Evolutionary conservation across 2,888 invertebrate genomes (phyloP).

Genomic region (Protonemura montana): DNA sequence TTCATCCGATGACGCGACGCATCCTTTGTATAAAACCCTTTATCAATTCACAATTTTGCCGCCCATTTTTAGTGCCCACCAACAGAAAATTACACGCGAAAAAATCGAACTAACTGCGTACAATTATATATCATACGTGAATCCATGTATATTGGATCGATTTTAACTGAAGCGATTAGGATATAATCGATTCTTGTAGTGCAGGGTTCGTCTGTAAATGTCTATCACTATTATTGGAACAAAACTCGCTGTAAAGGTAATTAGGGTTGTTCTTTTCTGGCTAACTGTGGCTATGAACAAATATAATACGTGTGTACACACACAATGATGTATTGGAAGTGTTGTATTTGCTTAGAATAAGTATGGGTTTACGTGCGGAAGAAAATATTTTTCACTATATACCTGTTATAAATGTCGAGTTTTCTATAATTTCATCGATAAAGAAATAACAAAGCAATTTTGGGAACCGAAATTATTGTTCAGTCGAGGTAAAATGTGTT

Average conservation of each 20-base stretch:
- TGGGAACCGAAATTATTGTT: not conserved
- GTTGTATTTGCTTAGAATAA: not conserved
- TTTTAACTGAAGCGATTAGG: not conserved
- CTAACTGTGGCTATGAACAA: conserved; percentile 1
- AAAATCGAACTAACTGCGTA: not conserved
- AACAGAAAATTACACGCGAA: not conserved
- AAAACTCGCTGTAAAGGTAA: not conserved
- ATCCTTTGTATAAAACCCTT: not conserved
- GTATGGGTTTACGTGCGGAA: not conserved
- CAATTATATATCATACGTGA: not conserved
- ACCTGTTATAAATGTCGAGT: not conserved
- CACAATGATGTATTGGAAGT: not conserved
- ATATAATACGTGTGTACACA: not conserved
- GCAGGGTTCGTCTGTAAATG: not conserved
- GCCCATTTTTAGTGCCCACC: not conserved
- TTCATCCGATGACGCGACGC: not conserved
- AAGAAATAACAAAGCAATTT: not conserved
- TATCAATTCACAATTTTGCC: not conserved
- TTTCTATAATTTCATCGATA: not conserved
- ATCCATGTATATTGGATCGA: not conserved
- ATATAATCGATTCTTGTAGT: not conserved
- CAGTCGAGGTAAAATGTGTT: not conserved
- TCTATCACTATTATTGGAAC: not conserved
- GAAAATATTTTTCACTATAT: not conserved
- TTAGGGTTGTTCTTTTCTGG: conserved; percentile 7